Evolutionary conservation across 2,113 vertebrate species (phyloP).

Genomic region (Gymnocephalus cernua): DNA sequence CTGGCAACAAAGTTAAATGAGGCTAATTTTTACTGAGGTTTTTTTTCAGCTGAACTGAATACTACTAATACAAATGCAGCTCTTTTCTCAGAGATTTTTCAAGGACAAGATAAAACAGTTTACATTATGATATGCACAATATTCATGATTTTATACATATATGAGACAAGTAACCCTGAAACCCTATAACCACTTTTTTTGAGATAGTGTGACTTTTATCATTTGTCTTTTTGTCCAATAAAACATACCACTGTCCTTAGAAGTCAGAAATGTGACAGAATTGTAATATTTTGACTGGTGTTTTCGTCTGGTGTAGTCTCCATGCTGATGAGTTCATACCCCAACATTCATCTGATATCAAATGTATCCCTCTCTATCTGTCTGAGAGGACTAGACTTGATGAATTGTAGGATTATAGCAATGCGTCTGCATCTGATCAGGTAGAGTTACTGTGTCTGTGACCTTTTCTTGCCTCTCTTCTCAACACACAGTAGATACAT

Average conservation of each 20-base stretch:
- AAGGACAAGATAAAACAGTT: not conserved
- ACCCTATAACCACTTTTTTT: not conserved
- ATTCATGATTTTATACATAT: not conserved
- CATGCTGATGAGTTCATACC: not conserved
- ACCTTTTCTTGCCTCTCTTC: conserved; percentile 9
- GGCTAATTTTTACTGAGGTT: not conserved
- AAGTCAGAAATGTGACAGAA: not conserved
- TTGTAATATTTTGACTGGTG: not conserved
- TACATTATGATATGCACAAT: too few relatives aligned
- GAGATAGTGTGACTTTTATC: too few relatives aligned
- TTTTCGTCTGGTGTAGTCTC: not conserved
- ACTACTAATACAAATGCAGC: too few relatives aligned
- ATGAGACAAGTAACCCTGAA: not conserved
- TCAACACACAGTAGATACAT: not conserved
- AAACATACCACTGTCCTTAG: not conserved
- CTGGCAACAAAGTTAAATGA: conserved; percentile 6
- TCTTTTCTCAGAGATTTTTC: not conserved
- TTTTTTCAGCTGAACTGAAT: not conserved
- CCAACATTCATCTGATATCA: conserved; percentile 19
- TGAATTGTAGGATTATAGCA: conserved; percentile 19
- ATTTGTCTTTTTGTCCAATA: too few relatives aligned
- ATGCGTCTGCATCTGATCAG: conserved; percentile 6
- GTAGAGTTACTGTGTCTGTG: conserved; percentile 28
- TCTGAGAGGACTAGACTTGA: conserved; percentile 23
- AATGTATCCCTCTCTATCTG: not conserved